These are phyloP conservation scores for Lytechinus variegatus DNA, from an alignment of 35 echinoderm and acorn worm species.

Conservation along the genomic window DNA sequence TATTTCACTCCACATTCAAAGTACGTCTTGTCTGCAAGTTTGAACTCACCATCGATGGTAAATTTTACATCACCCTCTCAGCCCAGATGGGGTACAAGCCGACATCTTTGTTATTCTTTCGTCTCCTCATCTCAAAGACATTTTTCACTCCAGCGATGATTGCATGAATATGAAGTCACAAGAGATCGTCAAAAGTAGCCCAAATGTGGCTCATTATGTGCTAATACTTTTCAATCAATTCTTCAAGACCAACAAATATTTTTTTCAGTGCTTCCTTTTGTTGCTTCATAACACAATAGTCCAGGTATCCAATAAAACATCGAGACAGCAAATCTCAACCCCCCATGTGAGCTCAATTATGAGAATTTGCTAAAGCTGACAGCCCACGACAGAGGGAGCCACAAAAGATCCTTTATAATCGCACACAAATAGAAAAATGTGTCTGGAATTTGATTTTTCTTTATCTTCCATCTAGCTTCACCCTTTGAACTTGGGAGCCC, in stretches of 20 bases:
- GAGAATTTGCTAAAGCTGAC: conserved; percentile 12
- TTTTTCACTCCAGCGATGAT: too few species aligned
- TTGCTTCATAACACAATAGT: neutral
- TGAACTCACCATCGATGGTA: neutral
- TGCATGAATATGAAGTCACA: too few species aligned
- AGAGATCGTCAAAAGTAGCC: neutral
- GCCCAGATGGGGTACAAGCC: neutral
- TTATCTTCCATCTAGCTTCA: neutral
- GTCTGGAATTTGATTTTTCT: neutral
- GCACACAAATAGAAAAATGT: neutral
- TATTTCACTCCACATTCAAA: too few species aligned
- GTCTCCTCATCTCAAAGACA: too few species aligned
- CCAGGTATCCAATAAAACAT: neutral
- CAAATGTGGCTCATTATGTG: neutral
- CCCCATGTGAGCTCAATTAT: conserved; percentile 9
- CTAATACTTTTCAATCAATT: neutral
- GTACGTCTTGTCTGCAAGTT: neutral
- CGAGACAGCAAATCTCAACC: neutral
- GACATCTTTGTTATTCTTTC: neutral
- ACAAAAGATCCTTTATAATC: neutral
- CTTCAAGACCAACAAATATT: neutral
- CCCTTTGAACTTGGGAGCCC: neutral
- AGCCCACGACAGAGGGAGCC: neutral
- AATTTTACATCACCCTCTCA: neutral
- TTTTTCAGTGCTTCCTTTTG: neutral